Base-by-base conservation (phyloP, 1,140 invertebrate species). In the Psix sp. region DNA sequence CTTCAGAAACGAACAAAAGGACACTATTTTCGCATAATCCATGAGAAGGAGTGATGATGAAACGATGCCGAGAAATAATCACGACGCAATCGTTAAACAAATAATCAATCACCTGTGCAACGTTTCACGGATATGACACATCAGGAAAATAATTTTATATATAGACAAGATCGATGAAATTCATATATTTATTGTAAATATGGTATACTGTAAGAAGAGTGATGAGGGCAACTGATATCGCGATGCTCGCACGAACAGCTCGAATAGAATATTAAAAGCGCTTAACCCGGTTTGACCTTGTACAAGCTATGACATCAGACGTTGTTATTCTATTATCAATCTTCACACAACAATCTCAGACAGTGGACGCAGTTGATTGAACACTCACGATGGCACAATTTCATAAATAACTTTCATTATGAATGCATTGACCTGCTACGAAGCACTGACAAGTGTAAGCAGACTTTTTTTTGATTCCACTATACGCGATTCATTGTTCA, bases 81-180 rank as follows among this genome's bases (percentile, higher is more conserved):
- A 29, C 10, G 31, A 14, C 36, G 29, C 54, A 46, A 73, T 73
- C 54, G 59, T 31, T 20, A 21, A 49, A 62, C 33, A 14, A 60
- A 52, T 60, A 29, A 52, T 39, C 26, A 52, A 46, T 59, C 54
- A 57, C 16, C 15, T 26, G 33, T 18, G 39, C 39, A 54, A 38
- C 26, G 33, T 57, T 52, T 43, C 26, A 75, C 21, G 75, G 68
- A 67, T 84, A 80, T 71, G 83, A 84, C 80, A 83, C 83, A 84
- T 82, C 82, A 83, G 81, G 81, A 80, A 72, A 77, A 74, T 86
- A 85, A 84, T 78, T 82, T 81, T 82, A 82, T 81, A 81, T 81
- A 75, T 77, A 82, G 84, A 77, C 65, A 80, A 82, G 80, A 85
- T 84, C 82, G 81, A 85, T 81, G 72, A 78, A 77, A 81, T 67